These are phyloP conservation scores for Mya arenaria DNA, from an alignment of 1,140 invertebrate genomes.

Conservation along the genomic window DNA sequence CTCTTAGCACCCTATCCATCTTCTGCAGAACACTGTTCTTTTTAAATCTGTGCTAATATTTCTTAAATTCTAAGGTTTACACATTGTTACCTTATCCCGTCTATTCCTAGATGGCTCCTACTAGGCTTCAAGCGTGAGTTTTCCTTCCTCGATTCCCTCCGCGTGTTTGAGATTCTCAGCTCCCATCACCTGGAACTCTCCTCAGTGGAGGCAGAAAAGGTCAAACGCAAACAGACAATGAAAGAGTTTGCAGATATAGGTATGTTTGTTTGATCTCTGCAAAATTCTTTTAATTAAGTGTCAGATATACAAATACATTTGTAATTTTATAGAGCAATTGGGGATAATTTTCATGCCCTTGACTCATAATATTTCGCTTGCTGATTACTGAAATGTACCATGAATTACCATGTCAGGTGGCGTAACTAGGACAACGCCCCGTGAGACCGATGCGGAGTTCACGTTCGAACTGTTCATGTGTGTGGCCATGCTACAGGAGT, in stretches of 20 bases:
- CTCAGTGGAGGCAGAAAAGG: conserved; percentile 74
- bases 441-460: conserved; percentile 68
- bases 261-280: conserved; percentile 52
- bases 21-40: too few species aligned
- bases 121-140: conserved; percentile 80
- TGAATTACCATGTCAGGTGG: too few species aligned
- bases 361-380: too few species aligned
- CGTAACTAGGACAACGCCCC: conserved; percentile 61
- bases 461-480: conserved; percentile 80
- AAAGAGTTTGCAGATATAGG: conserved; percentile 76
- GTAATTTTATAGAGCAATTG: too few species aligned
- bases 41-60: too few species aligned
- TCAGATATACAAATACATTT: too few species aligned
- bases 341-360: too few species aligned
- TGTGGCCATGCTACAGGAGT: conserved; percentile 73
- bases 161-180: conserved; percentile 79
- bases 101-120: conserved; percentile 78
- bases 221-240: conserved; percentile 69
- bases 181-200: conserved; percentile 78
- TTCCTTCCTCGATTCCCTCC: conserved; percentile 71
- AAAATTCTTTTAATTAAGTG: too few species aligned
- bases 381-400: too few species aligned
- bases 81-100: background rate
- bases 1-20: too few species aligned
- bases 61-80: background rate